These are phyloP conservation scores for Eremophila alpestris DNA, from an alignment of 2,797 vertebrate species.

Conservation along the genomic window DNA sequence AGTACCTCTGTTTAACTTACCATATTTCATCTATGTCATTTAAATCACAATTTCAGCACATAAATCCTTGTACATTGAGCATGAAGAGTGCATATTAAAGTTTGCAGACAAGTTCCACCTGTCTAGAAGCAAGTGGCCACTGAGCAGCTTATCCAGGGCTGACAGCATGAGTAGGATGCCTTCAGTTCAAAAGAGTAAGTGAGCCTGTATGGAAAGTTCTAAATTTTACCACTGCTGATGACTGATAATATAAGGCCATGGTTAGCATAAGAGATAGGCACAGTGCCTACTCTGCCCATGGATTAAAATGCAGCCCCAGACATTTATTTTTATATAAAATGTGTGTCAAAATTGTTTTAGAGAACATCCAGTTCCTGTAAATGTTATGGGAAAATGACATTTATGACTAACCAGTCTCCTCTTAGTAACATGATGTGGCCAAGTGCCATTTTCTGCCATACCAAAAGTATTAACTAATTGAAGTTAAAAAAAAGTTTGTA, in stretches of 20 bases:
- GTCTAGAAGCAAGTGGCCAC: neutral
- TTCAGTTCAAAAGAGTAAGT: neutral
- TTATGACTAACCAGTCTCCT: constrained; percentile 67
- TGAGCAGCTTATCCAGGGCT: neutral
- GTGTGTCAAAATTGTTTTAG: constrained; percentile 60
- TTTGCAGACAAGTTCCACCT: neutral
- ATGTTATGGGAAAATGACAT: constrained; percentile 74
- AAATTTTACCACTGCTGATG: neutral
- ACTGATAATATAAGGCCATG: neutral
- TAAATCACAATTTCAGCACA: neutral
- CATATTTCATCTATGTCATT: neutral
- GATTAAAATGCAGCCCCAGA: neutral
- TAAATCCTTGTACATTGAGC: neutral
- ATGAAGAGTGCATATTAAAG: neutral
- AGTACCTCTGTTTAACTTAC: neutral
- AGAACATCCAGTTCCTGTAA: constrained; percentile 75
- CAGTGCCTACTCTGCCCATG: neutral
- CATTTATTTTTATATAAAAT: constrained; percentile 15
- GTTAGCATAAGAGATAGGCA: neutral
- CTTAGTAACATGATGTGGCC: constrained; percentile 68
- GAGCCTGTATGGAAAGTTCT: neutral
- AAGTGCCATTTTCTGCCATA: constrained; percentile 61
- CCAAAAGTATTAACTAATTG: constrained; percentile 73
- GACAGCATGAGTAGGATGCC: neutral
- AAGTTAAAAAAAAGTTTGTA: constrained; percentile 9